Base-by-base conservation (phyloP, 2,888 invertebrate genomes). In the Dryomyza anilis region DNA sequence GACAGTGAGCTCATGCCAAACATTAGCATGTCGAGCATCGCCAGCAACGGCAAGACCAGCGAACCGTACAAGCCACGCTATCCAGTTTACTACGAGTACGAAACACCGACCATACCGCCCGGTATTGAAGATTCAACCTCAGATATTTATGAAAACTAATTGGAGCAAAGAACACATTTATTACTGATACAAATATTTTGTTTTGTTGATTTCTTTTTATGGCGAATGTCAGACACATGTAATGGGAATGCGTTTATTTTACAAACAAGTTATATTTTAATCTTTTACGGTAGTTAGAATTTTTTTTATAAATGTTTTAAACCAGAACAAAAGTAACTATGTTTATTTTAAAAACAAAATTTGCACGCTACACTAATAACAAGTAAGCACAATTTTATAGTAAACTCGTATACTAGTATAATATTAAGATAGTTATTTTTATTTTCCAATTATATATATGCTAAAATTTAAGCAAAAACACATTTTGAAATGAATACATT, bases 81-180 rank as follows among this genome's bases (percentile, higher is more conserved):
- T 70, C 82, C 82, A 69, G 82, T 82, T 71, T 82, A 82, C 74
- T 81, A 81, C 73, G 79, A 81, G 48, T 81, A 80, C 67, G 77
- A 81, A 75, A 81, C 81, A 70, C 81, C 81, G 75, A 81, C 78
- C 70, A 81, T 81, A 80, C 82, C 81, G 78, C 81, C 81, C 79
- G 81, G 81, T 81, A 81, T 79, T 81, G 81, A 82, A 75, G 81
- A 81, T 78, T 80, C 79, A 68, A 76, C 67, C 33, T 69, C 67
- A 61, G 67, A 73, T 72, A 72, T 70, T 72, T 67, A 64, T 39
- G 43, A 53, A 46, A 25, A 21, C 27, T 52, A 36, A 43, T 19
- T 16, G 25, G 7, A 19, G 21, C 16, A 55, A 30, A 25, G 14
- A 25, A 7, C 23, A 21, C 8, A 19, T 16, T 10, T 48, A 33